phyloP scores from a whole-genome alignment of 2,797 vertebrate genomes.

The Lutjanus campechanus region DNA sequence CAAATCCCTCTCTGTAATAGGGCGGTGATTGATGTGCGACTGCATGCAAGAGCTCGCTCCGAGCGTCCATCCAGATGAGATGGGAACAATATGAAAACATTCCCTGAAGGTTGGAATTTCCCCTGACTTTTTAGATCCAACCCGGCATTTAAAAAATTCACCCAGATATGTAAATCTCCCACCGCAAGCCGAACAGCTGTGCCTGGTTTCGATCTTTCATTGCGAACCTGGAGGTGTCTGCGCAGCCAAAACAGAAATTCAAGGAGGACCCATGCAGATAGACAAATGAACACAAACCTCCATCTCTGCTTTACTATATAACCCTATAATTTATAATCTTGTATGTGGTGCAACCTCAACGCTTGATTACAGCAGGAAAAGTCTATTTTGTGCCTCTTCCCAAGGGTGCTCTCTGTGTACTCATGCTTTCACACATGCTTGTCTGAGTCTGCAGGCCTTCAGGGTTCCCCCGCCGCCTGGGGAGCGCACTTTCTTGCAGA shows the following conservation, averaged over 20 bases:
- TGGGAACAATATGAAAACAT: conserved; percentile 65
- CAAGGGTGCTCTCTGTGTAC: background rate
- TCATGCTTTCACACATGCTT: conserved; percentile 38
- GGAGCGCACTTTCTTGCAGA: conserved; percentile 82
- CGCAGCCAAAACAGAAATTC: conserved; percentile 26
- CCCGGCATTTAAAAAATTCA: conserved; percentile 50
- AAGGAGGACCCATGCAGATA: conserved; percentile 11
- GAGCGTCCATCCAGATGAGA: conserved; percentile 49
- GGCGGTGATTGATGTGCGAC: conserved; percentile 54
- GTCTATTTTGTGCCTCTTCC: conserved; percentile 10
- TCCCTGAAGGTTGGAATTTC: conserved; percentile 55
- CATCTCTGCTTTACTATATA: background rate
- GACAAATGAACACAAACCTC: conserved; percentile 7
- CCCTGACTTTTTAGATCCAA: conserved; percentile 38
- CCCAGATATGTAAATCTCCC: conserved; percentile 60
- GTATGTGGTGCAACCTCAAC: conserved; percentile 4
- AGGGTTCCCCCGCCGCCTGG: conserved; percentile 75
- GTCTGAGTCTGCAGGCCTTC: conserved; percentile 11
- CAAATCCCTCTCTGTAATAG: conserved; percentile 44
- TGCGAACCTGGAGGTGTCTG: conserved; percentile 47
- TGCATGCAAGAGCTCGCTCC: conserved; percentile 26
- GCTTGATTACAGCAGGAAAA: background rate
- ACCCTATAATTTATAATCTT: conserved; percentile 2
- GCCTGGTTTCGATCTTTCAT: conserved; percentile 52
- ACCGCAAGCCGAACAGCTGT: conserved; percentile 33